Evolutionary conservation across 2,113 vertebrate genomes (phyloP).

Genomic region (Gasterosteus nipponicus): DNA sequence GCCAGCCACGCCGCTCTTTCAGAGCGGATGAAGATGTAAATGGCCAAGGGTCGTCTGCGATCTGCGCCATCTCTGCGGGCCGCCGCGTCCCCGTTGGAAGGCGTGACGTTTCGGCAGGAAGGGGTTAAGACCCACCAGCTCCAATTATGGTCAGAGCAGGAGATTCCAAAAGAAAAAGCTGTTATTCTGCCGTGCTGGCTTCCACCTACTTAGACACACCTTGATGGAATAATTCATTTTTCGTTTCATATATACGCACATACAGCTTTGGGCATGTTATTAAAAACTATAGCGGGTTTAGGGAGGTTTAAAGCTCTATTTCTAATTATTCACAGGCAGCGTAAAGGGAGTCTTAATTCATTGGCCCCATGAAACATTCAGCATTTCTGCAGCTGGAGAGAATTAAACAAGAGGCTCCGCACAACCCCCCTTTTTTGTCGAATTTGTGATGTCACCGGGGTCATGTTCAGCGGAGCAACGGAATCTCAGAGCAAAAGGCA

Average conservation of each 20-base stretch:
- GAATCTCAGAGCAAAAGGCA: constrained; percentile 11
- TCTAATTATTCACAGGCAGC: constrained; percentile 32
- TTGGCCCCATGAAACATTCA: constrained; percentile 65
- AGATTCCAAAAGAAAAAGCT: constrained; percentile 52
- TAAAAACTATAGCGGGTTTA: constrained; percentile 57
- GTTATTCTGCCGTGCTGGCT: constrained; percentile 52
- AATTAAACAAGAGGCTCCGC: constrained; percentile 44
- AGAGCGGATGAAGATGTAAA: constrained; percentile 38
- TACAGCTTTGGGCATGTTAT: constrained; percentile 61
- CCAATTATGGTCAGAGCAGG: constrained; percentile 65
- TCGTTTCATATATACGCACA: constrained; percentile 37
- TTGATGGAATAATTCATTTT: constrained; percentile 72
- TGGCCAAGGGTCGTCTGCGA: constrained; percentile 21
- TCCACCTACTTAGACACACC: constrained; percentile 60
- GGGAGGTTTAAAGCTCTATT: constrained; percentile 26
- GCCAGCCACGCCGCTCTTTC: constrained; percentile 28
- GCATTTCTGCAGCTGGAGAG: constrained; percentile 57
- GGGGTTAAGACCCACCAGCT: constrained; percentile 58
- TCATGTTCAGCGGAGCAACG: constrained; percentile 34
- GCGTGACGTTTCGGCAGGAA: constrained; percentile 19
- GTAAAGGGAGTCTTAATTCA: constrained; percentile 63
- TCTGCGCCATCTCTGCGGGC: not conserved
- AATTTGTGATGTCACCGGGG: constrained; percentile 52
- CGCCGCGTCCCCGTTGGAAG: not conserved
- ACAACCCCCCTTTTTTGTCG: not conserved